Evolutionary conservation across 2,797 vertebrate genomes (phyloP).

Genomic region (Sitta carolinensis): DNA sequence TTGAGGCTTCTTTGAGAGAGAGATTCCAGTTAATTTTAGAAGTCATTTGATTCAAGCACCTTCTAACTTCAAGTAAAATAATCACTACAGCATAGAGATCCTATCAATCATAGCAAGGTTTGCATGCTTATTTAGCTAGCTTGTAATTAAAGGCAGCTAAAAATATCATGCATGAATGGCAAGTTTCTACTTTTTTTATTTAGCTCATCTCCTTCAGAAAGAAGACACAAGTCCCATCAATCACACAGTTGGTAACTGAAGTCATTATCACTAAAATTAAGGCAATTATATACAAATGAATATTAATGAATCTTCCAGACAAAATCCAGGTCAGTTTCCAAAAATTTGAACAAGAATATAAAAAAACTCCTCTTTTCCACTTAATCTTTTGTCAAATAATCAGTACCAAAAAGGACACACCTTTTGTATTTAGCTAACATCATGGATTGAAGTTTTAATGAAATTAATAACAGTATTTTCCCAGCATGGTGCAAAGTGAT

Average conservation of each 20-base stretch:
- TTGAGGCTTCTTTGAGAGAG: conserved; percentile 64
- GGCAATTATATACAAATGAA: conserved; percentile 84
- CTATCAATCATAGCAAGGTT: conserved; percentile 79
- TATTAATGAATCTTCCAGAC: conserved; percentile 80
- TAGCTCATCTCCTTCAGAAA: conserved; percentile 77
- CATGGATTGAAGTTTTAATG: conserved; percentile 11
- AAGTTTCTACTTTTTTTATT: conserved; percentile 77
- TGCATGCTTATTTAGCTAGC: conserved; percentile 79
- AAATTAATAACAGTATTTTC: conserved; percentile 48
- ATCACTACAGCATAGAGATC: conserved; percentile 77
- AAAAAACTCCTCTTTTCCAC: conserved; percentile 52
- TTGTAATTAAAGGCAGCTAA: conserved; percentile 84
- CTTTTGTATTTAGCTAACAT: conserved; percentile 53
- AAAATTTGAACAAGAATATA: conserved; percentile 68
- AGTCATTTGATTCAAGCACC: conserved; percentile 75
- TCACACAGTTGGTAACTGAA: conserved; percentile 84
- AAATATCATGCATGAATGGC: conserved; percentile 82
- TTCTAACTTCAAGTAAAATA: conserved; percentile 77
- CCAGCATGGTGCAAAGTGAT: conserved; percentile 25
- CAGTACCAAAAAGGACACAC: conserved; percentile 48
- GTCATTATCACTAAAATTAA: conserved; percentile 84
- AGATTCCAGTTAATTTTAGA: conserved; percentile 76
- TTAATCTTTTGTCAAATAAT: conserved; percentile 63
- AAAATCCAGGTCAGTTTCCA: conserved; percentile 77
- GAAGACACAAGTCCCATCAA: conserved; percentile 80